Evolutionary conservation across 2,888 invertebrate species (phyloP).

Genomic region (Neria commutata): DNA sequence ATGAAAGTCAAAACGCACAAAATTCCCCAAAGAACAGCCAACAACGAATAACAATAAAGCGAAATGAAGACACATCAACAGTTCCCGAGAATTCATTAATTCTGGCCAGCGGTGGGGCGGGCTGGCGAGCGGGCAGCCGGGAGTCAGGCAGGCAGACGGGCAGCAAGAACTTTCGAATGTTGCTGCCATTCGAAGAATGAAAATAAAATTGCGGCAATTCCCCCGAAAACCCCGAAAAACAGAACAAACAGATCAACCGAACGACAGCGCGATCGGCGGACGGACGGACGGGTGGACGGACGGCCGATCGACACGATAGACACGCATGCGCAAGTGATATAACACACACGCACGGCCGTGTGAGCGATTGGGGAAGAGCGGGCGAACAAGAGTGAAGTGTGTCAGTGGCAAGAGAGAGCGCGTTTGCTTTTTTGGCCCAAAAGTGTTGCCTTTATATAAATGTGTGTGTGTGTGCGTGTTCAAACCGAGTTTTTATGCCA

Average conservation of each 20-base stretch:
- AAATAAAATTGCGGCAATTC: not conserved
- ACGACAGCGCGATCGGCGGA: too few species aligned
- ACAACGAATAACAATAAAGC: not conserved
- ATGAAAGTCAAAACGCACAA: too few species aligned
- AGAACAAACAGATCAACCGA: too few species aligned
- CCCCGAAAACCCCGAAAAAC: not conserved
- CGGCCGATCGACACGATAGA: too few species aligned
- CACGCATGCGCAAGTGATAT: conserved; percentile 10
- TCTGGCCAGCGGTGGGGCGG: not conserved
- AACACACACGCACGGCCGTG: not conserved
- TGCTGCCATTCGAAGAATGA: not conserved
- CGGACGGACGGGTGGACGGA: too few species aligned
- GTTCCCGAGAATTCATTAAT: not conserved
- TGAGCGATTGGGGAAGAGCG: not conserved
- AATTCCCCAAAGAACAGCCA: not conserved
- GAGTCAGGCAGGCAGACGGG: too few species aligned
- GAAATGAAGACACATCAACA: not conserved
- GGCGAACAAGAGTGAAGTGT: not conserved
- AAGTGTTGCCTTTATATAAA: not conserved
- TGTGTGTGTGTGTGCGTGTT: not conserved
- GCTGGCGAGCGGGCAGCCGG: too few species aligned
- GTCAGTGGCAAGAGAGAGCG: too few species aligned
- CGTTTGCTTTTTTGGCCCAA: conserved; percentile 6
- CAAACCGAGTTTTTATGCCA: not conserved
- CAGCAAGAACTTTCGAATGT: conserved; percentile 26